Base-by-base conservation (phyloP, 2,113 vertebrate genomes). In the Chlamydotis undulata region DNA sequence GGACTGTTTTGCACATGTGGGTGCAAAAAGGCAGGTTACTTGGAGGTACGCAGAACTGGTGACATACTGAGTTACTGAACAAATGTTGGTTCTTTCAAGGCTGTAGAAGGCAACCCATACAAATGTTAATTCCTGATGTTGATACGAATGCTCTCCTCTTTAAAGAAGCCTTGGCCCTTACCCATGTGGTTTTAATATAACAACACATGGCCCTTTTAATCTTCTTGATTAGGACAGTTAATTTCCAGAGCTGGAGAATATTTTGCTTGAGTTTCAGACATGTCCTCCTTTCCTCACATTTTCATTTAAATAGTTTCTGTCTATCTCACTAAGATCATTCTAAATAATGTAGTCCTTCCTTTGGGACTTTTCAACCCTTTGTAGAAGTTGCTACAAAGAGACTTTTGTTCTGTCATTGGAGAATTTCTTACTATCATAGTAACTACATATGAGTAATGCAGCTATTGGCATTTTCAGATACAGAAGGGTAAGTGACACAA, bases 31-130 rank as follows among this genome's bases (percentile, higher is more conserved):
- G 41, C 71, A 83, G 55, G 25, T 86, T 93, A 74, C 37, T 70
- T 67, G 56, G 55, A 93, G 52, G 14, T 31, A 47, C 1, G 1
- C 28, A 45, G 50, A 69, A 35, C 25, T 61, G 26, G 41, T 67
- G 71, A 59, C 50, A 16, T 49, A 73, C 67, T 55, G 78, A 80
- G 52, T 61, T 77, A 23, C 23, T 31, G 63, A 92, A 80, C 37
- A 93, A 91, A 80, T 47, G 55, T 74, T 55, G 63, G n/a, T 86
- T 86, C 55, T 75, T 90, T 89, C 71, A n/a, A 90, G 92, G 70
- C 79, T 88, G 56, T 47, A 43, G 71, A 88, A 93, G 64, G 47
- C 60, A 80, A 67, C 10, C 18, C 26, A 39, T 33, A 74, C 47
- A 80, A 56, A 49, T 84, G 56, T 68, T 83, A 68, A 52, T 77